Conservation (phyloP, 1,140 invertebrate species). For the Gryllus bimaculatus region DNA sequence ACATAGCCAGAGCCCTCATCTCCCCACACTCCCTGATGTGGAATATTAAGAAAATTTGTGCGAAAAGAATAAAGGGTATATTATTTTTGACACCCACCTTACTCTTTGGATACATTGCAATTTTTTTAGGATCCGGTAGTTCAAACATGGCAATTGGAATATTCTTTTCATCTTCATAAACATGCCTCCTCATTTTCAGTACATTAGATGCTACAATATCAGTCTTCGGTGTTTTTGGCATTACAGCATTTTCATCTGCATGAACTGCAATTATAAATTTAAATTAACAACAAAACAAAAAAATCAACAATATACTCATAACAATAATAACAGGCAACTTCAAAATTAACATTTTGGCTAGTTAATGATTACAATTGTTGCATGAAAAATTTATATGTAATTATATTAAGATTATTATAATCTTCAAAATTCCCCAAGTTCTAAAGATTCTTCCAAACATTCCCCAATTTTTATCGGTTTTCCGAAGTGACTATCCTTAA, state of each 20-base stretch:
- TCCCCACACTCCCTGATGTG: no score
- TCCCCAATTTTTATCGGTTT: no score
- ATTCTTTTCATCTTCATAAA: slow-evolving; percentile 6
- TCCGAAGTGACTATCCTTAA: no score
- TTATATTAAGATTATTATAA: no score
- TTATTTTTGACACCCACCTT: slow-evolving; percentile 2
- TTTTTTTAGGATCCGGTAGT: slow-evolving; percentile 2
- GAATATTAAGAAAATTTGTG: no score
- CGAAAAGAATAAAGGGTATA: no score
- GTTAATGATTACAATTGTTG: no score
- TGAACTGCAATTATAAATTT: slow-evolving; percentile 12
- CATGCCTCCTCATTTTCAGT: slow-evolving; percentile 12
- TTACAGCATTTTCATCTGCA: background rate
- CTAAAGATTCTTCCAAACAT: no score
- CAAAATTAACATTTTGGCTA: no score
- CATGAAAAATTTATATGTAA: no score
- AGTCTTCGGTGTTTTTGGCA: background rate
- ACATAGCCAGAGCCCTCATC: no score
- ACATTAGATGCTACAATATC: background rate
- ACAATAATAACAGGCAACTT: background rate
- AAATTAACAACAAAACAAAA: background rate
- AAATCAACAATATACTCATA: background rate
- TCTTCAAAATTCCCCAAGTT: no score
- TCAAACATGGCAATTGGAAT: slow-evolving; percentile 12
- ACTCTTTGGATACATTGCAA: slow-evolving; percentile 15